A percentile compares a stretch with the other conserved stretches of the same genome.
These are phyloP conservation scores for Nyctibius grandis DNA, from an alignment of 2,797 vertebrate genomes.

Conservation along the genomic window DNA sequence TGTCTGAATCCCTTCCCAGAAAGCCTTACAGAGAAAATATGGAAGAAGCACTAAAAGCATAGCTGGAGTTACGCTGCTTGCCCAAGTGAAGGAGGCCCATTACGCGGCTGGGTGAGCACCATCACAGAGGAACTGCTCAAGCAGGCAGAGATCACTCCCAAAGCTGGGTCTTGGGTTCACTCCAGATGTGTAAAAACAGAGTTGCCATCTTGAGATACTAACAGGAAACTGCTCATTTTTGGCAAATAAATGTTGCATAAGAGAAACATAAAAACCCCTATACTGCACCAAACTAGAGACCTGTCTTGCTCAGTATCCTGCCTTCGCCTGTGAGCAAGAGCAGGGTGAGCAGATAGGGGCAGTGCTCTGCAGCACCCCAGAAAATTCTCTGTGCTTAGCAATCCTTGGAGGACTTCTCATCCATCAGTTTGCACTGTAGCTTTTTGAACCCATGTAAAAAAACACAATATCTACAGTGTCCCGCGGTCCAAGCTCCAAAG, in stretches of 20 bases:
- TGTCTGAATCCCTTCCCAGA: neutral
- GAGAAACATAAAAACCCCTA: neutral
- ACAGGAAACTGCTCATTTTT: neutral
- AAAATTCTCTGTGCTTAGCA: neutral
- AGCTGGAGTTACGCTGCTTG: neutral
- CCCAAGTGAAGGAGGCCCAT: neutral
- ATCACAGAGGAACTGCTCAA: neutral
- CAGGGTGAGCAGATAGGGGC: neutral
- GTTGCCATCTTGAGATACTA: neutral
- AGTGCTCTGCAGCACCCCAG: neutral
- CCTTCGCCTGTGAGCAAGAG: neutral
- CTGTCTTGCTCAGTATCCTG: neutral
- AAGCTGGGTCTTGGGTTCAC: neutral
- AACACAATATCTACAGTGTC: accelerated
- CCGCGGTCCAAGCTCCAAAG: neutral
- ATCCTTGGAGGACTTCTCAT: neutral
- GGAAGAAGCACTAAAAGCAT: neutral
- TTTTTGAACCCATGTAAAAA: neutral
- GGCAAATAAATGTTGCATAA: neutral
- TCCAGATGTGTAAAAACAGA: neutral
- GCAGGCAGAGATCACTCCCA: neutral
- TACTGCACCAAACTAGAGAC: neutral
- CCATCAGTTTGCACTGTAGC: neutral
- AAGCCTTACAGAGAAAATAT: neutral
- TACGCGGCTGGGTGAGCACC: neutral